Evolutionary conservation across 2,113 vertebrate genomes (phyloP).

Genomic region (Aix galericulata): DNA sequence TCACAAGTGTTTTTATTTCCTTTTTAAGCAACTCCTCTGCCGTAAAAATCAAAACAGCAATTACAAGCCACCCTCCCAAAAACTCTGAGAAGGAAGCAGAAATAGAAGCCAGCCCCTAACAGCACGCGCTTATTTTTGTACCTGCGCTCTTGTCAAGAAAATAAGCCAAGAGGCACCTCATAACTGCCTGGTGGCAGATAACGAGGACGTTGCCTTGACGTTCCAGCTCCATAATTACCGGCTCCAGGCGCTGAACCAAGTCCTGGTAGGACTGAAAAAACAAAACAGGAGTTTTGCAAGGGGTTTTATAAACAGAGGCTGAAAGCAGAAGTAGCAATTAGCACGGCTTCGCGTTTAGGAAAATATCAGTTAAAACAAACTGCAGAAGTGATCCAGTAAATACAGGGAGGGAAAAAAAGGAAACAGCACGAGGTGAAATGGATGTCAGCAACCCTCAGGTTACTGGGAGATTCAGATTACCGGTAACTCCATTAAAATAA

Average conservation of each 20-base stretch:
- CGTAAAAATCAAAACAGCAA: neutral
- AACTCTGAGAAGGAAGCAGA: neutral
- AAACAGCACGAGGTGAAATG: neutral
- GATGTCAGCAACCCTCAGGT: neutral
- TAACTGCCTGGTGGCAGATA: slow-evolving; percentile 95
- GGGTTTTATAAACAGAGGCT: neutral
- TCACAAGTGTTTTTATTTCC: neutral
- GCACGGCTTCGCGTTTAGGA: neutral
- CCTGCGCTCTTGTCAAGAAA: slow-evolving; percentile 97
- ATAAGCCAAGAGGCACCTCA: slow-evolving; percentile 96
- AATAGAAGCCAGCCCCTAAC: neutral
- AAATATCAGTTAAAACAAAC: neutral
- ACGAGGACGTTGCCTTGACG: slow-evolving; percentile 93
- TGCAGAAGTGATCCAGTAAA: neutral
- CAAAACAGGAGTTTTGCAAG: neutral
- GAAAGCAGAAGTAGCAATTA: slow-evolving; percentile 1
- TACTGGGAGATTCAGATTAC: neutral
- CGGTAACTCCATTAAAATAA: neutral
- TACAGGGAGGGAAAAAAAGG: neutral
- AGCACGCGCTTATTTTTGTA: slow-evolving; percentile 35
- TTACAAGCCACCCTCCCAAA: neutral
- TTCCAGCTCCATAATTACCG: slow-evolving; percentile 98
- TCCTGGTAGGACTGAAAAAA: slow-evolving; percentile 92
- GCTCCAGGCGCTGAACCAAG: slow-evolving; percentile 94
- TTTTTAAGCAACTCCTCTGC: neutral